These are phyloP conservation scores for Hyposoter didymator DNA, from an alignment of 2,888 invertebrate species.

Conservation along the genomic window DNA sequence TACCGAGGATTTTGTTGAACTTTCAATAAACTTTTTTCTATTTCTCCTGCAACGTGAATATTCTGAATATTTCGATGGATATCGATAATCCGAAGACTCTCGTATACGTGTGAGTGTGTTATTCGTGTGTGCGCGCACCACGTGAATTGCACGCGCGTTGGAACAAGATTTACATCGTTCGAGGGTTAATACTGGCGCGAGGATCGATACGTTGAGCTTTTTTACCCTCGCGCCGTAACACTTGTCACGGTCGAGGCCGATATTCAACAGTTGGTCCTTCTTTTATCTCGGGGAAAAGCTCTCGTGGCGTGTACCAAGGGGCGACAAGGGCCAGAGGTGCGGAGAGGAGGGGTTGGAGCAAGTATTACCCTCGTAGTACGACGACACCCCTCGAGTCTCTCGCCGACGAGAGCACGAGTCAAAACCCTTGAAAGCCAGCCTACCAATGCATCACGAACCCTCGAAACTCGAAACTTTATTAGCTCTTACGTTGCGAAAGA, in stretches of 20 bases:
- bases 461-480: conserved; percentile 72
- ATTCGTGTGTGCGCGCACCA: neutral
- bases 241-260: conserved; percentile 77
- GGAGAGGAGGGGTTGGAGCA: conserved; percentile 11
- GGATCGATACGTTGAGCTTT: conserved; percentile 43
- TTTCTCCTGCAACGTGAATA: neutral
- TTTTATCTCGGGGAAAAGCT: conserved; percentile 82
- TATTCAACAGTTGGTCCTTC: conserved; percentile 84
- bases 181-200: neutral
- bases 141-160: neutral
- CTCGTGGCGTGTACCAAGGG: conserved; percentile 63
- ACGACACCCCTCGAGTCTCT: conserved; percentile 59
- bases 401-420: conserved; percentile 49
- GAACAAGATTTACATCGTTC: neutral
- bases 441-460: conserved; percentile 74
- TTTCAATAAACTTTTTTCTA: neutral
- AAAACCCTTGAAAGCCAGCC: conserved; percentile 73
- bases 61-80: neutral
- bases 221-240: conserved; percentile 66
- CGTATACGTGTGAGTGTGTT: neutral
- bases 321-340: conserved; percentile 9
- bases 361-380: conserved; percentile 39
- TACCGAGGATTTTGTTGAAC: neutral
- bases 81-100: neutral
- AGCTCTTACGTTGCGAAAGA: conserved; percentile 57